Evolutionary conservation across 2,888 invertebrate species (phyloP), one percentile per base, ranked within the genome.

Genomic region (Sialis lutaria): DNA sequence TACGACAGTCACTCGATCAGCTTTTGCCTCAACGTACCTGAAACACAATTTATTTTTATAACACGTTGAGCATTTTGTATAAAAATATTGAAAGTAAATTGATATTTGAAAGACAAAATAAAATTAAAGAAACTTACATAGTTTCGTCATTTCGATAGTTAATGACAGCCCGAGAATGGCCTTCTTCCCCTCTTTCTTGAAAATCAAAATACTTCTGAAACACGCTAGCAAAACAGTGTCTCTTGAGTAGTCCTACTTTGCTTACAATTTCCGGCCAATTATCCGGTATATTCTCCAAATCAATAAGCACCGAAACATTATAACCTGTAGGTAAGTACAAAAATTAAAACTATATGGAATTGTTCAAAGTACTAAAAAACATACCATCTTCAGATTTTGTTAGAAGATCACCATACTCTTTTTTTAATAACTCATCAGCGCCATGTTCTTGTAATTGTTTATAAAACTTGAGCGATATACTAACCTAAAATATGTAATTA

Each of bases 161-260:
- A 64, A 99, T 96, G 54, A 98, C 93, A 49, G 98, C 98, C 56
- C 91, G 76, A 67, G 91, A 87, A 58, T 91, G 87, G 32, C 86
- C 84, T 57, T 87, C 83, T 60, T 88, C 83, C 1, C 91, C 95
- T 56, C 84, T 79, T 64, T 93, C 92, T 71, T 98, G 96, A 67
- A 90, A 90, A 64, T 95, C 86, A 69, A 98, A 98, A 73, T 98
- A 99, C 63, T 97, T 96, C 67, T 98, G 96, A 69, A 98, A 99
- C 50, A 98, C 96, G 10, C 96, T 95, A 42, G 97, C 97, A 69
- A 98, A 98, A 69, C 98, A 98, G 70, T 99, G 92, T 60, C 97
- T 77, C 68, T 98, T 98, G 52, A 98, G 70, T 47, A 95, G 75
- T 13, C 95, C 92, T 55, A 95, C 84, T 70, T 88, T 91, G 67